Evolutionary conservation across 2,888 invertebrate genomes (phyloP).

Genomic region (Cerceris rybyensis): DNA sequence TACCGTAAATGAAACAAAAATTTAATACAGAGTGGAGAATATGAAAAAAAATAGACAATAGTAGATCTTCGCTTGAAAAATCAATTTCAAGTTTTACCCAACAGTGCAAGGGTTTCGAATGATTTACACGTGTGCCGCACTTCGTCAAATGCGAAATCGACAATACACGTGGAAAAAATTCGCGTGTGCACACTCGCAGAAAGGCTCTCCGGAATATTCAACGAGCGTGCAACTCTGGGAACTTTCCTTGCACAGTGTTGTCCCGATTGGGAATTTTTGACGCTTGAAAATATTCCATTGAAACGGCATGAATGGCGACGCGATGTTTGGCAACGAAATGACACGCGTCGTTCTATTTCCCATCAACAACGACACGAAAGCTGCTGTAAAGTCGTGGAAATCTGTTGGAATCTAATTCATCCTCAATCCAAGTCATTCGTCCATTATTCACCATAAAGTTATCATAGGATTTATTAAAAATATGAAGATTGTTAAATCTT

Average conservation of each 20-base stretch:
- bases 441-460: no score
- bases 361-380: conserved; percentile 3
- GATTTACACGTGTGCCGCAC: conserved; percentile 13
- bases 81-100: no score
- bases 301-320: conserved; percentile 12
- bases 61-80: no score
- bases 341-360: conserved; percentile 1
- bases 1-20: no score
- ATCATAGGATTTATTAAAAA: no score
- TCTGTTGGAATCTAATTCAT: not conserved
- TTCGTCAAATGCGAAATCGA: no score
- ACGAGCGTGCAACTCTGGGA: conserved; percentile 14
- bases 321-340: conserved; percentile 12
- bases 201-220: not conserved
- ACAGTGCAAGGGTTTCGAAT: not conserved
- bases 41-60: no score
- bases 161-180: not conserved
- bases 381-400: not conserved
- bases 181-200: not conserved
- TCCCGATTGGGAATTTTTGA: conserved; percentile 25
- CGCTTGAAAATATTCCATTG: conserved; percentile 37
- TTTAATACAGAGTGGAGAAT: no score
- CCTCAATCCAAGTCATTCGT: not conserved
- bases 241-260: conserved; percentile 14
- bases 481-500: no score